Evolutionary conservation across 2,797 vertebrate species (phyloP).

Genomic region (Rhinophrynus dorsalis): DNA sequence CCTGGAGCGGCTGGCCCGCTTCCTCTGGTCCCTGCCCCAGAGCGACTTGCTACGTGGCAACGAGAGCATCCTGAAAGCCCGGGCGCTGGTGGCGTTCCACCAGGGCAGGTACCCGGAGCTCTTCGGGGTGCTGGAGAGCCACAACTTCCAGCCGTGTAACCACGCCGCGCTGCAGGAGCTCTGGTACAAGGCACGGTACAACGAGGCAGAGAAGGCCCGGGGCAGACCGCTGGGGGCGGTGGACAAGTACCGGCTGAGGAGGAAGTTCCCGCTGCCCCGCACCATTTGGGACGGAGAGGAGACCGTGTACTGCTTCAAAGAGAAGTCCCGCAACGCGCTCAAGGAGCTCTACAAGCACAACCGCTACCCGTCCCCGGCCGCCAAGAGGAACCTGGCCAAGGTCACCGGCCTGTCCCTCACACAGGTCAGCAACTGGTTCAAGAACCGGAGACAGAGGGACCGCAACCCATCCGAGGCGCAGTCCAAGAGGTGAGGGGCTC

Average conservation of each 20-base stretch:
- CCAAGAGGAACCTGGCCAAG: slow-evolving; percentile 95
- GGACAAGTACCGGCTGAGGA: slow-evolving; percentile 96
- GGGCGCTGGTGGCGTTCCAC: slow-evolving; percentile 95
- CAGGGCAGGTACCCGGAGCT: slow-evolving; percentile 95
- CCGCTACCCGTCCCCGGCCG: slow-evolving; percentile 94
- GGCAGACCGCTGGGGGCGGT: slow-evolving; percentile 95
- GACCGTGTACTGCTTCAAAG: slow-evolving; percentile 98
- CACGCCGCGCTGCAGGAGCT: slow-evolving; percentile 95
- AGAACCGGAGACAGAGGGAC: slow-evolving; percentile 95
- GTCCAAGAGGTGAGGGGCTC: slow-evolving; percentile 85
- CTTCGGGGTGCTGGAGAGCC: slow-evolving; percentile 95
- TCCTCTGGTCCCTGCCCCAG: slow-evolving; percentile 95
- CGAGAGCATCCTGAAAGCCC: slow-evolving; percentile 97
- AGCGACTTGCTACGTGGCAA: slow-evolving; percentile 95
- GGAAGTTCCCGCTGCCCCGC: slow-evolving; percentile 94
- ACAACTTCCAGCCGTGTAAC: slow-evolving; percentile 92
- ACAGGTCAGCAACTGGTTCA: slow-evolving; percentile 99
- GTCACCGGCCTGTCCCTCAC: slow-evolving; percentile 96
- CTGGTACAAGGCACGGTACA: slow-evolving; percentile 97
- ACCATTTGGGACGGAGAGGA: slow-evolving; percentile 99
- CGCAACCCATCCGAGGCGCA: slow-evolving; percentile 95
- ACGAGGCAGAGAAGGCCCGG: slow-evolving; percentile 94
- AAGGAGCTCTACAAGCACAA: slow-evolving; percentile 97
- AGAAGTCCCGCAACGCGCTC: slow-evolving; percentile 94
- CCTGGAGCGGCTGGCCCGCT: slow-evolving; percentile 95